These are phyloP conservation scores for Hymenochirus boettgeri DNA, from an alignment of 2,113 vertebrate species.

Conservation along the genomic window DNA sequence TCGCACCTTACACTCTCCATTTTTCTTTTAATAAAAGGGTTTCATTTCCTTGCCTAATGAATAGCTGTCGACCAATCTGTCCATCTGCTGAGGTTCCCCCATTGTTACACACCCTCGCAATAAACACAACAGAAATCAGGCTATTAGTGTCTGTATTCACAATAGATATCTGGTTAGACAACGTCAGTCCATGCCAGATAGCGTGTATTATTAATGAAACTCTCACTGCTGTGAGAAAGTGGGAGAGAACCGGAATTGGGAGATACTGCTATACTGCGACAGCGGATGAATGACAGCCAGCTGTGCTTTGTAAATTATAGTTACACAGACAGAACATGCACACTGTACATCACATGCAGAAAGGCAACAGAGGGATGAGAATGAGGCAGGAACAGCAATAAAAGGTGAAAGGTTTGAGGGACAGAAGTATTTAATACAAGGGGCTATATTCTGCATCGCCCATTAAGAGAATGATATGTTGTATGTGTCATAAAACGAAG, in stretches of 20 bases:
- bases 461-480: too few relatives aligned
- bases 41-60: slow-evolving; percentile 31
- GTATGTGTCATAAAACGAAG: too few relatives aligned
- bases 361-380: too few relatives aligned
- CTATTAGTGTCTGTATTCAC: slow-evolving; percentile 12
- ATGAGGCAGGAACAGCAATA: too few relatives aligned
- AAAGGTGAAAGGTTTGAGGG: too few relatives aligned
- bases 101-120: slow-evolving; percentile 10
- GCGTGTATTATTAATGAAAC: slow-evolving; percentile 10
- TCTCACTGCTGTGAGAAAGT: neutral
- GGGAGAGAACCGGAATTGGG: too few relatives aligned
- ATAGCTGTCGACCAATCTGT: slow-evolving; percentile 16
- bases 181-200: neutral
- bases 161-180: neutral
- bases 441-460: too few relatives aligned
- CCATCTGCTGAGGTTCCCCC: slow-evolving; percentile 22
- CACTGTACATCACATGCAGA: too few relatives aligned
- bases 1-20: neutral
- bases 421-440: too few relatives aligned
- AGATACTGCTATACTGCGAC: neutral
- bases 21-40: slow-evolving; percentile 30
- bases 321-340: too few relatives aligned
- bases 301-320: neutral
- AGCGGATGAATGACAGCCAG: neutral
- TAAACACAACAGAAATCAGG: slow-evolving; percentile 23